Evolutionary conservation across 2,797 vertebrate species (phyloP), one percentile per base, ranked within the genome.

Genomic region (Benthosema pterotum): DNA sequence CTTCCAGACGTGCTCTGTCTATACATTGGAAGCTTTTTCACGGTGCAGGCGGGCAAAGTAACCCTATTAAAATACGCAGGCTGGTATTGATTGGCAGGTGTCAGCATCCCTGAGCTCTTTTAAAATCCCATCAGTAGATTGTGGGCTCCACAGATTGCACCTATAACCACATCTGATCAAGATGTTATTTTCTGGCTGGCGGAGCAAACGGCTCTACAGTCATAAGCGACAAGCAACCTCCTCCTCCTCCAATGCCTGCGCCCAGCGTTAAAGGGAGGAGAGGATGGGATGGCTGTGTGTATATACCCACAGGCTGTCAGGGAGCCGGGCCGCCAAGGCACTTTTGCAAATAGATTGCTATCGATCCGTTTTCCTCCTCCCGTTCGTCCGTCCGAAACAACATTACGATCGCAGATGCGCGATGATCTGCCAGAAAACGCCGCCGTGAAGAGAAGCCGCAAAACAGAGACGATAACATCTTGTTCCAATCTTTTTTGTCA

Each of bases 341-440:
- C 42, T 63, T 69, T 69, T 59, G 12, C 56, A 63, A 69, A 74
- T 57, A 75, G 60, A 77, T 65, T 72, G 66, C 64, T 77, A 77
- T 80, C 64, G 74, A 77, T 77, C 69, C 60, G 42, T 64, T 71
- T 68, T 42, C 28, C 43, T 69, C n/a, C n/a, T n/a, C n/a, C n/a
- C n/a, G n/a, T n/a, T n/a, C n/a, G n/a, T n/a, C n/a, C n/a, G n/a
- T n/a, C 42, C 46, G 65, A 74, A 77, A 71, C 63, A 72, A 69
- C 65, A 53, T 46, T 48, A 55, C 52, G 63, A 55, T 49, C n/a
- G 52, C 49, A 64, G 60, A 75, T 60, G 77, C 60, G 57, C 52
- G 56, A 50, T 47, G 57, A 55, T 71, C 57, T 71, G 45, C 48
- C 51, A 63, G 56, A 66, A 67, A 52, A n/a, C n/a, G 43, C 57